Conservation (phyloP, 2,113 vertebrate genomes). For the Chaenogobius annularis region DNA sequence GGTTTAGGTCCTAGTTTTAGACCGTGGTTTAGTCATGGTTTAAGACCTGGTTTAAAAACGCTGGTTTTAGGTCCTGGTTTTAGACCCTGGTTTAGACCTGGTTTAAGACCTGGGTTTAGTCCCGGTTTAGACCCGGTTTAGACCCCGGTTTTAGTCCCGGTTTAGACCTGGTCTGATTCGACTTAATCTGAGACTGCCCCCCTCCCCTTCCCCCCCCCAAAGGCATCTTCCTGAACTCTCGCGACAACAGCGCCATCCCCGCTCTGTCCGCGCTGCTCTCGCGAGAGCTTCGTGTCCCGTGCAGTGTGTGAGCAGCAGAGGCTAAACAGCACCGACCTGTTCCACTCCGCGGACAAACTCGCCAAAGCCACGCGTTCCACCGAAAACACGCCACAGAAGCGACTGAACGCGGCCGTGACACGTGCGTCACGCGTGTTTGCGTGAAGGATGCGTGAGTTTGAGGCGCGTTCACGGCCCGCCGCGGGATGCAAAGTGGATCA, state of each 20-base stretch:
- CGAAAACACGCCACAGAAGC: not conserved
- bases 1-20: no score
- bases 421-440: not conserved
- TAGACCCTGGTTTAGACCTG: no score
- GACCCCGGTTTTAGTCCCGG: no score
- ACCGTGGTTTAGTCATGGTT: no score
- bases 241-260: slow-evolving; percentile 9
- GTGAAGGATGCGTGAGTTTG: not conserved
- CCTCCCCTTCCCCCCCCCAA: no score
- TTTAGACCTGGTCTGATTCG: no score
- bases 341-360: slow-evolving; percentile 19
- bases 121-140: no score
- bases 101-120: no score
- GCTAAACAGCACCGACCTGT: slow-evolving; percentile 24
- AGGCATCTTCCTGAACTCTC: slow-evolving; percentile 40
- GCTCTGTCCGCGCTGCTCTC: not conserved
- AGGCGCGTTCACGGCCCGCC: not conserved
- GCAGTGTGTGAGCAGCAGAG: slow-evolving; percentile 10
- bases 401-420: no score
- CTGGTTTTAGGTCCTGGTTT: no score
- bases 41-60: no score
- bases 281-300: slow-evolving; percentile 11
- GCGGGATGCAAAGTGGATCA: not conserved
- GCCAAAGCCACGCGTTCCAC: not conserved
- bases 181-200: no score